Evolutionary conservation across 2,888 invertebrate species (phyloP), one percentile per base, ranked within the genome.

Genomic region (Zaprionus bogoriensis): DNA sequence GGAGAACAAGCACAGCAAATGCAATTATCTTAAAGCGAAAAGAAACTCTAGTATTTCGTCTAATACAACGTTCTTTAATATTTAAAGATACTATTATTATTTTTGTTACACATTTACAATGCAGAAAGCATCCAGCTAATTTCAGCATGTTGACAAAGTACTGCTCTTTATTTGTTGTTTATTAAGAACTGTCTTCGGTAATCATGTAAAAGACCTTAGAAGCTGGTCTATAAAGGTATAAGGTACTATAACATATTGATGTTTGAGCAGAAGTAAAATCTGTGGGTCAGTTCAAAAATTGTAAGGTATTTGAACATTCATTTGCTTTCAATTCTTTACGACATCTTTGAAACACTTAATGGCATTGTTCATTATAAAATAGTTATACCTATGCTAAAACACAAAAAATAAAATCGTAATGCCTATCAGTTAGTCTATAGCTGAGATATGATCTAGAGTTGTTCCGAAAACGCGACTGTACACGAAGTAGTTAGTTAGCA

Each of bases 1-100:
- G 89, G 89, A 46, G 90, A 90, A 27, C 59, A 67, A 47, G n/a
- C n/a, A n/a, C 78, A 63, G 42, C 80, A 75, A 47, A 57, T 78
- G 66, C 87, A 82, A 55, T 76, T 89, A 57, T 89, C 88, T 28
- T 89, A 71, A 75, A 60, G 14, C 22, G 32, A 48, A 52, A 42
- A 22, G 4, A 14, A 9, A 25, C 7, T 41, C 28, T 25, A 45
- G 30, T 45, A 19, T 50, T 30, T 20, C 39, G 6, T 38, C 5
- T 36, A 45, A 66, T 22, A 51, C n/a, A 17, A 22, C 36, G 42
- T 64, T 78, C 70, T 74, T 80, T 77, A 69, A 81, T 77, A 66
- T 58, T 67, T 75, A 62, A 60, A 68, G 45, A 39, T 69, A 62
- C 54, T 48, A 28, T 36, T 27, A 27, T 3, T 27, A 27, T n/a